Conservation (phyloP, 2,113 vertebrate species). For the Colius striatus region DNA sequence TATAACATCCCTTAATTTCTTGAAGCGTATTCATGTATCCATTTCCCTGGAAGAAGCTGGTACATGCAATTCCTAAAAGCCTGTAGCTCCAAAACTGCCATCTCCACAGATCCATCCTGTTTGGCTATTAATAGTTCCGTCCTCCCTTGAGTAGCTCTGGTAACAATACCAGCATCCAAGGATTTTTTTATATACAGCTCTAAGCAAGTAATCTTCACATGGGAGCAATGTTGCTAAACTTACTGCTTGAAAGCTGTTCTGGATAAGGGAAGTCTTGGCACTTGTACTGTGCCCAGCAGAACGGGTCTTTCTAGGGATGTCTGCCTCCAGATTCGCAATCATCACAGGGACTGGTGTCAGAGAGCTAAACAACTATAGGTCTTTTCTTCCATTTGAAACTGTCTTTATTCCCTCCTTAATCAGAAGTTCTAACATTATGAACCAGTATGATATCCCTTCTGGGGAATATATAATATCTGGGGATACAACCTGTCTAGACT, state of each 20-base stretch:
- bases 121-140: slow-evolving; percentile 5
- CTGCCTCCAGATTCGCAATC: neutral
- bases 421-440: neutral
- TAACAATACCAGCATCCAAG: neutral
- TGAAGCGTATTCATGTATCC: neutral
- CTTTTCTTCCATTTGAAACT: neutral
- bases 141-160: neutral
- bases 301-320: neutral
- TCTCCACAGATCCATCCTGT: neutral
- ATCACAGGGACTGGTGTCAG: neutral
- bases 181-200: neutral
- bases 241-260: neutral
- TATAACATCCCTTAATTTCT: slow-evolving; percentile 10
- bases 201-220: neutral
- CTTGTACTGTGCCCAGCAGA: neutral
- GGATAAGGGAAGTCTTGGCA: neutral
- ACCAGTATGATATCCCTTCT: neutral
- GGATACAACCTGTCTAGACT: neutral
- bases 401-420: neutral
- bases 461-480: neutral
- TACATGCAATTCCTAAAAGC: neutral
- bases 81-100: neutral
- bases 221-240: neutral
- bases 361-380: neutral
- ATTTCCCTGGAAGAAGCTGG: neutral